Conservation (phyloP, 2,797 vertebrate genomes). For the Falco peregrinus region DNA sequence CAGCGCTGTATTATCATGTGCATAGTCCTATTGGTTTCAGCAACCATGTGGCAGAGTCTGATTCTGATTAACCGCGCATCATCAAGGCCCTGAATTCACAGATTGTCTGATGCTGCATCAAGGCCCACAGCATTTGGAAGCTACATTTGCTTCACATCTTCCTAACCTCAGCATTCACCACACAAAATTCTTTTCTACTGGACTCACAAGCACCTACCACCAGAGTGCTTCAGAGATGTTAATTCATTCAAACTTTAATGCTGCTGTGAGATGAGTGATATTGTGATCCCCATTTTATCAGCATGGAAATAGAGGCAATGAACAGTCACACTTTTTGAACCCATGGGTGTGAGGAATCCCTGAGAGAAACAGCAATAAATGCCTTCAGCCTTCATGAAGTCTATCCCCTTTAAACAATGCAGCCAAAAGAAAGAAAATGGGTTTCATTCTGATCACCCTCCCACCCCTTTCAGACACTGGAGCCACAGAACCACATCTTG, state of each 20-base stretch:
- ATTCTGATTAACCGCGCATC: neutral
- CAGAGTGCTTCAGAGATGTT: neutral
- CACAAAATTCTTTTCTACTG: neutral
- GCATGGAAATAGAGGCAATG: neutral
- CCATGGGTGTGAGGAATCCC: fast-evolving
- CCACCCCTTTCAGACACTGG: neutral
- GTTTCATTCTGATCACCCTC: neutral
- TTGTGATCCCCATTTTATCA: neutral
- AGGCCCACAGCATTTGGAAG: neutral
- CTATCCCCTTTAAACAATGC: neutral
- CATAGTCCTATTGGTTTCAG: neutral
- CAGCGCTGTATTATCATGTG: fast-evolving
- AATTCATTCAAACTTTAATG: neutral
- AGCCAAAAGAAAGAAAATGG: neutral
- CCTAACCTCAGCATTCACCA: neutral
- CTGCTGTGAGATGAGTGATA: neutral
- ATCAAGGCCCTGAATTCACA: neutral
- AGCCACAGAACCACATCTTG: neutral
- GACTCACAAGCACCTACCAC: neutral
- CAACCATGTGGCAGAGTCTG: neutral
- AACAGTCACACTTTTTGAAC: neutral
- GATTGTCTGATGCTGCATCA: neutral
- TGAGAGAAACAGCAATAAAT: neutral
- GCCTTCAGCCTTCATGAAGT: neutral
- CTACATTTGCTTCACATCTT: slow-evolving; percentile 10